phyloP scores from a whole-genome alignment of 2,888 invertebrate genomes.

The Orchestes rusci region DNA sequence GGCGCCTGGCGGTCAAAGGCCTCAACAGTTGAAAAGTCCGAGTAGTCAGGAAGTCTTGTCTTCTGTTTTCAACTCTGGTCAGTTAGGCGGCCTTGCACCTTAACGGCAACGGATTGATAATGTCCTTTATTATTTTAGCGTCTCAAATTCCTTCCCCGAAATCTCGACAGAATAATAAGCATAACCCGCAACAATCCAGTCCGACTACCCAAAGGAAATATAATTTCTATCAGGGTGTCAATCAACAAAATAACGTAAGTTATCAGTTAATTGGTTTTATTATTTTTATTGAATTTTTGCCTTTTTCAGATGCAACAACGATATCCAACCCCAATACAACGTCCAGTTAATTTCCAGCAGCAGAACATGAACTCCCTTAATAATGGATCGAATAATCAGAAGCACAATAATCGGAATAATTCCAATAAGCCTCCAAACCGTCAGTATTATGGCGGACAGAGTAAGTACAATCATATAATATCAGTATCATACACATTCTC shows the following conservation, averaged over 20 bases:
- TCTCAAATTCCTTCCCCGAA: slow-evolving; percentile 54
- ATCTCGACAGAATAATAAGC: slow-evolving; percentile 48
- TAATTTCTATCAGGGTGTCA: slow-evolving; percentile 48
- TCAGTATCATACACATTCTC: neutral
- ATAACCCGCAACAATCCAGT: slow-evolving; percentile 51
- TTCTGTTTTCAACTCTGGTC: slow-evolving; percentile 52
- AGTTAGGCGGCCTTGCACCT: slow-evolving; percentile 25
- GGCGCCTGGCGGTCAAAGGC: slow-evolving; percentile 28
- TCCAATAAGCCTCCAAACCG: slow-evolving; percentile 42
- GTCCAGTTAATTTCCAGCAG: slow-evolving; percentile 47
- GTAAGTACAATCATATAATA: slow-evolving; percentile 36
- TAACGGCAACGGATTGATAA: slow-evolving; percentile 4
- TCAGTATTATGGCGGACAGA: slow-evolving; percentile 49
- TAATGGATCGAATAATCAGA: slow-evolving; percentile 41
- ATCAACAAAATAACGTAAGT: slow-evolving; percentile 43
- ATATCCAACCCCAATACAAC: slow-evolving; percentile 49
- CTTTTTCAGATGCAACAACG: slow-evolving; percentile 36
- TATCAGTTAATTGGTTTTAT: neutral
- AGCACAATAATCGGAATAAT: slow-evolving; percentile 39
- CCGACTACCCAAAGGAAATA: slow-evolving; percentile 51
- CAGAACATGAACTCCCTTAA: slow-evolving; percentile 31
- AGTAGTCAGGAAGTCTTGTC: slow-evolving; percentile 47
- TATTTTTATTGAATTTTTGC: slow-evolving; percentile 1
- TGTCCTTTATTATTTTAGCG: slow-evolving; percentile 36
- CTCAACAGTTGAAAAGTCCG: slow-evolving; percentile 54